A percentile compares a stretch with the other conserved stretches of the same genome.
phyloP scores from a whole-genome alignment of 2,888 invertebrate genomes.

The Callyntrura guangdongensis region DNA sequence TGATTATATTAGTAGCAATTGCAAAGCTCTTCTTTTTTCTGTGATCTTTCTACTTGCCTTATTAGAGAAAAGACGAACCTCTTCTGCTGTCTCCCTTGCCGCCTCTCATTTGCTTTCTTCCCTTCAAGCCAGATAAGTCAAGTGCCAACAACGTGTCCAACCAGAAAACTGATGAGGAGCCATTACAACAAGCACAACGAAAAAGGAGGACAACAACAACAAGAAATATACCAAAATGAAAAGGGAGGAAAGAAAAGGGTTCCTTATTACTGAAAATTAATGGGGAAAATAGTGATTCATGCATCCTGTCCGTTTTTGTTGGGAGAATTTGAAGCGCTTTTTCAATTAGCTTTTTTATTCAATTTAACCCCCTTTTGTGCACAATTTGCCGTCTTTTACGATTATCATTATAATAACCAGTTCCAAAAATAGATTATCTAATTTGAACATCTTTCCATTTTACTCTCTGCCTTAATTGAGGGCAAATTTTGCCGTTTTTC shows the following conservation, averaged over 20 bases:
- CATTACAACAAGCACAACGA: background rate
- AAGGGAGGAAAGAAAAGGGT: conserved; percentile 51
- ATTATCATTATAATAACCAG: conserved; percentile 15
- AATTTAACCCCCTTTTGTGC: conserved; percentile 36
- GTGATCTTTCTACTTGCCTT: background rate
- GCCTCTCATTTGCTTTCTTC: conserved; percentile 49
- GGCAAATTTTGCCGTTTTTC: background rate
- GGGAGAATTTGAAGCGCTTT: background rate
- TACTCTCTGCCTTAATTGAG: background rate
- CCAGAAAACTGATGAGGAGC: conserved; percentile 40
- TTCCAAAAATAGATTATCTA: conserved; percentile 67
- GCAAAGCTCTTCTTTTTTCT: background rate
- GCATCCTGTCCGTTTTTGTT: conserved; percentile 23
- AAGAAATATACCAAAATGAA: conserved; percentile 42
- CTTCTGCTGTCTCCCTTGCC: conserved; percentile 41
- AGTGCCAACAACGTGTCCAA: conserved; percentile 70
- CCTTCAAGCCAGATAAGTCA: conserved; percentile 63
- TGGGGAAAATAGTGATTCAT: conserved; percentile 30
- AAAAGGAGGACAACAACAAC: conserved; percentile 6
- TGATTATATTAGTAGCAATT: conserved; percentile 66
- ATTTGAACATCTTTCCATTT: conserved; percentile 35
- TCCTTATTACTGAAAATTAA: conserved; percentile 30
- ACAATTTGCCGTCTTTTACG: conserved; percentile 38
- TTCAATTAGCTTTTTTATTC: conserved; percentile 56
- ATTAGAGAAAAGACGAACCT: conserved; percentile 21